These are phyloP conservation scores for Tipula lateralis DNA, from an alignment of 2,888 invertebrate species.

Conservation along the genomic window DNA sequence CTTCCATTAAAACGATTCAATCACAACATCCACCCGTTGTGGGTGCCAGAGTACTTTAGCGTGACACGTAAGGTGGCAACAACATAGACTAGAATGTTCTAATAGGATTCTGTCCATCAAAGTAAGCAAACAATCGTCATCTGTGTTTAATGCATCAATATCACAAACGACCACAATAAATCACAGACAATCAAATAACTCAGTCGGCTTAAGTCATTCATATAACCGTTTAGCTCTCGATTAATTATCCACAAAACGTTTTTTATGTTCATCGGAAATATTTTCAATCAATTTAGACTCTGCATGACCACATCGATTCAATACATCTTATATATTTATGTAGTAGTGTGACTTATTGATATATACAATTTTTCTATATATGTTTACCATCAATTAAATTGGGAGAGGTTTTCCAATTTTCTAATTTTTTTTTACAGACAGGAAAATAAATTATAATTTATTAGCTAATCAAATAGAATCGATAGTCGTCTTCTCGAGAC, in stretches of 20 bases:
- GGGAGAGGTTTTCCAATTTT: slow-evolving; percentile 5
- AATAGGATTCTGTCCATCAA: too few species aligned
- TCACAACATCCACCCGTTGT: too few species aligned
- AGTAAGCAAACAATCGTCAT: too few species aligned
- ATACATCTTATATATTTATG: too few species aligned
- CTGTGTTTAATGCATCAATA: too few species aligned
- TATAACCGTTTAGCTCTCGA: background rate
- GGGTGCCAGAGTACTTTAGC: too few species aligned
- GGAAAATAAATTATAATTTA: background rate
- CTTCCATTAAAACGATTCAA: too few species aligned
- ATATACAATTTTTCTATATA: background rate
- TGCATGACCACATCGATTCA: background rate
- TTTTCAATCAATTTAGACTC: background rate
- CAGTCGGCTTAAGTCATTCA: background rate
- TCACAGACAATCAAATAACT: background rate
- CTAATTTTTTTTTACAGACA: background rate
- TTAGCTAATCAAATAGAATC: background rate
- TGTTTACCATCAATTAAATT: background rate
- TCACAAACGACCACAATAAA: background rate
- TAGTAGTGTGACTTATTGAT: background rate
- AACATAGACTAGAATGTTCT: too few species aligned
- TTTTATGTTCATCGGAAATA: background rate
- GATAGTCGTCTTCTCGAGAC: background rate
- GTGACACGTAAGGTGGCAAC: too few species aligned
- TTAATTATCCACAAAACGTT: background rate